Evolutionary conservation across 2,888 invertebrate genomes (phyloP).

Genomic region (Tetramorium bicarinatum): DNA sequence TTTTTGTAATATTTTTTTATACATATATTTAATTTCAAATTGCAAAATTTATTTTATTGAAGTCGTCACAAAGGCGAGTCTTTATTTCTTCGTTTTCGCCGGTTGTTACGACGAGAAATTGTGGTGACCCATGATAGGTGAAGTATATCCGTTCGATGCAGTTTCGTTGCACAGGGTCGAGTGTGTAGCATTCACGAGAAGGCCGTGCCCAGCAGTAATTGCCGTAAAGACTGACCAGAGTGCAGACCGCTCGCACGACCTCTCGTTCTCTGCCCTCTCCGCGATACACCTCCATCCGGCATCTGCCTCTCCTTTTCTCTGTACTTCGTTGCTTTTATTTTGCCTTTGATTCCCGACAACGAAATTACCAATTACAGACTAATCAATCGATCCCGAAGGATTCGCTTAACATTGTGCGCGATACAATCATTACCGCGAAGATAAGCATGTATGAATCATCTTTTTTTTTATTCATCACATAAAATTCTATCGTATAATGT

Average conservation of each 20-base stretch:
- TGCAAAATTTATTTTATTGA: not conserved
- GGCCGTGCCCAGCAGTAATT: constrained; percentile 77
- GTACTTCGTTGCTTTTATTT: constrained; percentile 20
- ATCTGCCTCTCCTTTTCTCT: constrained; percentile 18
- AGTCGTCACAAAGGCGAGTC: not conserved
- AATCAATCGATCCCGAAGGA: constrained; percentile 62
- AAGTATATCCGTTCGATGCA: constrained; percentile 69
- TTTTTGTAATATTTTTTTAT: not conserved
- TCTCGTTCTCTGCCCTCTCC: constrained; percentile 50
- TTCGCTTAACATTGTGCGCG: constrained; percentile 65
- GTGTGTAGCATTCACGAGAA: constrained; percentile 67
- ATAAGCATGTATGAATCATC: not conserved
- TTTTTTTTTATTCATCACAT: not conserved
- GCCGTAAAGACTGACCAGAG: constrained; percentile 74
- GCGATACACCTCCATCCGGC: constrained; percentile 28
- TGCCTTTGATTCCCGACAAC: constrained; percentile 57
- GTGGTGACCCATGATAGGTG: constrained; percentile 13
- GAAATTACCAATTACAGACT: constrained; percentile 71
- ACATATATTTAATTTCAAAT: not conserved
- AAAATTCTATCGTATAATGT: not conserved
- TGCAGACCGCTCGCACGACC: constrained; percentile 68
- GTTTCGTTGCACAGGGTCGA: constrained; percentile 58
- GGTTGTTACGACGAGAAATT: constrained; percentile 10
- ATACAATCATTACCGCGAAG: not conserved
- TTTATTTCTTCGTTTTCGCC: not conserved